Base-by-base conservation (phyloP, 92 coral and sea anemone species). In the Porites rus region DNA sequence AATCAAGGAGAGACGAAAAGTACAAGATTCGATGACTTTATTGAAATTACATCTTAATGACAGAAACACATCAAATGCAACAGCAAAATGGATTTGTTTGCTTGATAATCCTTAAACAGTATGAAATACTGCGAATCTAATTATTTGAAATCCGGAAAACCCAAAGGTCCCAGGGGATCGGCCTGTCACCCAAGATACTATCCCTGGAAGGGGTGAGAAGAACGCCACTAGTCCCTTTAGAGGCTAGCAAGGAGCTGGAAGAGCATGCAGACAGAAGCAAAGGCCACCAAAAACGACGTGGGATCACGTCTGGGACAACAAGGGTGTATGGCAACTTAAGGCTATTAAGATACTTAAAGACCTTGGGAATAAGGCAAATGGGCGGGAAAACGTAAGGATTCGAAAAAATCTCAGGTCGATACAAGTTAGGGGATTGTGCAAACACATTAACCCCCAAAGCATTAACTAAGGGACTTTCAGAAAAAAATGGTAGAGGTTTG, bases 131-230 rank as follows among this genome's bases (percentile, higher is more conserved):
- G 50, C 38, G 12, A 60, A 14, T 58, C 81, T 77, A 77, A 14
- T 31, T 77, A 77, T 69, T 68, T 16, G 60, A 59, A 77, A 86
- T 69, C 19, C 90, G 74, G 75, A 85, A 89, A 22, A 24, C 95
- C 95, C 92, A 76, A 52, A 92, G 78, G 66, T 92, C 95, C 95
- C 90, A 92, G 4, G 90, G 92, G 50, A 81, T 59, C 21, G 91
- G 88, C 88, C 85, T 66, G 38, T n/a, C 51, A 17, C 66, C 12
- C 81, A 83, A 79, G 76, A 58, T 56, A 21, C 93, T 91, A 77
- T 68, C 51, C 17, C 6, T 71, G 14, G 94, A 83, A 9, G 88
- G 90, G 46, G 81, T 22, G 53, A 88, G 84, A 28, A 86, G 74
- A 53, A 84, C 10, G 54, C 86, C 92, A 74, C 70, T 24, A 8